Evolutionary conservation across 2,113 vertebrate genomes (phyloP).

Genomic region (Ophthalmolycus amberensis): DNA sequence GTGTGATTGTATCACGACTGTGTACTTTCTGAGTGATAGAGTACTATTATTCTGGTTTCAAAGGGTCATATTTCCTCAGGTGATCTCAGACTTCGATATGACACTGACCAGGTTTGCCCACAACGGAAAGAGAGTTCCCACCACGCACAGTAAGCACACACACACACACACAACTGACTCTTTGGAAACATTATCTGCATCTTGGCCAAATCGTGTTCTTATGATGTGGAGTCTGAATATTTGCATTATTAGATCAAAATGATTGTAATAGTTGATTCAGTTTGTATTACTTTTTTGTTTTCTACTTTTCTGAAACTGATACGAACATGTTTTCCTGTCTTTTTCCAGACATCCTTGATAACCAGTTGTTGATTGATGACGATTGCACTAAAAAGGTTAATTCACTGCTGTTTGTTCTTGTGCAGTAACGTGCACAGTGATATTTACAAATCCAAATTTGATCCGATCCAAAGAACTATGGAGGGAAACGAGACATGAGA

Average conservation of each 20-base stretch:
- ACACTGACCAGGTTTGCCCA: constrained; percentile 89
- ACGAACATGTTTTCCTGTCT: neutral
- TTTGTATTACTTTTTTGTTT: neutral
- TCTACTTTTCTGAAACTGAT: neutral
- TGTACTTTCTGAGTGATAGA: neutral
- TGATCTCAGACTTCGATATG: constrained; percentile 94
- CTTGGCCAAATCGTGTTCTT: neutral
- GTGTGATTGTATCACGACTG: neutral
- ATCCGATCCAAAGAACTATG: neutral
- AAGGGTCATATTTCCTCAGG: constrained; percentile 74
- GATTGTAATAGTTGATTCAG: neutral
- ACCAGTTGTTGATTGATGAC: constrained; percentile 85
- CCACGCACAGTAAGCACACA: constrained; percentile 89
- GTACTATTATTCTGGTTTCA: neutral
- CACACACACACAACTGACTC: constrained; percentile 23
- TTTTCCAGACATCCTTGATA: constrained; percentile 87
- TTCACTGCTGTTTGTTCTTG: neutral
- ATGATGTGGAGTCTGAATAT: neutral
- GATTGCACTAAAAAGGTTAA: constrained; percentile 86
- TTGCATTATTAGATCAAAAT: neutral
- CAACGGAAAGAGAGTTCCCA: constrained; percentile 87
- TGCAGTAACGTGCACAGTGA: neutral
- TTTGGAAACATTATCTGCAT: neutral
- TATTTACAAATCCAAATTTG: neutral
- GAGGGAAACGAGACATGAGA: too few species aligned